Conservation (phyloP, 1,140 invertebrate genomes). For the Leptoteleia sp. region DNA sequence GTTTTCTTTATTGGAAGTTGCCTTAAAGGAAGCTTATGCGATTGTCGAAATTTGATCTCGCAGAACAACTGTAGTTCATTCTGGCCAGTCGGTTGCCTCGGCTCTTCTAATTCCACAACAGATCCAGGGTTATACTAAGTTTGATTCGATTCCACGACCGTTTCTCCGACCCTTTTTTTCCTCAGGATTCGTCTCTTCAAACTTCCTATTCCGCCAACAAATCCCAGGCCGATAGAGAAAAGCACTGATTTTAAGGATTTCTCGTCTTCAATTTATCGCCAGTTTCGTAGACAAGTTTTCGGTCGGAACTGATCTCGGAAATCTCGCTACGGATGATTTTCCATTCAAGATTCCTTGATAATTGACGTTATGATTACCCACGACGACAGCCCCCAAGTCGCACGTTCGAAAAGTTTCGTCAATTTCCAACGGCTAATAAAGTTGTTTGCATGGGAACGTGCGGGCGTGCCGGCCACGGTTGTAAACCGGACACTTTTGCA, state of each 20-base stretch:
- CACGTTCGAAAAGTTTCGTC: neutral
- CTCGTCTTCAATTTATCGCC: slow-evolving; percentile 61
- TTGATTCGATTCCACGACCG: slow-evolving; percentile 76
- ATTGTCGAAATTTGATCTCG: slow-evolving; percentile 76
- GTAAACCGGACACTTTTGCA: slow-evolving; percentile 40
- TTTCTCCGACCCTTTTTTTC: slow-evolving; percentile 57
- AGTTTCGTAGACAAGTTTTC: slow-evolving; percentile 60
- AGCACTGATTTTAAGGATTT: slow-evolving; percentile 69
- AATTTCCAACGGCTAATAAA: slow-evolving; percentile 3
- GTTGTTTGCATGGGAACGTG: slow-evolving; percentile 69
- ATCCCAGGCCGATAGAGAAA: slow-evolving; percentile 59
- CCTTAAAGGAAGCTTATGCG: slow-evolving; percentile 61
- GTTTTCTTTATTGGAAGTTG: neutral
- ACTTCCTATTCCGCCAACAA: slow-evolving; percentile 60
- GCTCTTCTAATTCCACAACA: slow-evolving; percentile 63
- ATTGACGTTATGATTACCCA: slow-evolving; percentile 14
- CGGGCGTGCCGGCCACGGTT: slow-evolving; percentile 67
- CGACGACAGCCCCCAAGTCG: neutral
- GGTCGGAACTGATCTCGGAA: slow-evolving; percentile 27
- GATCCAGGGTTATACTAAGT: slow-evolving; percentile 73
- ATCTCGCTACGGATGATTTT: slow-evolving; percentile 30
- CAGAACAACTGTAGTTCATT: slow-evolving; percentile 71
- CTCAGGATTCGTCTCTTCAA: slow-evolving; percentile 52
- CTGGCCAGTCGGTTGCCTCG: slow-evolving; percentile 22
- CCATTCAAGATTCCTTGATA: slow-evolving; percentile 14